Evolutionary conservation across 1,140 invertebrate species (phyloP), one percentile per base, ranked within the genome.

Genomic region (Lepidostoma basale): DNA sequence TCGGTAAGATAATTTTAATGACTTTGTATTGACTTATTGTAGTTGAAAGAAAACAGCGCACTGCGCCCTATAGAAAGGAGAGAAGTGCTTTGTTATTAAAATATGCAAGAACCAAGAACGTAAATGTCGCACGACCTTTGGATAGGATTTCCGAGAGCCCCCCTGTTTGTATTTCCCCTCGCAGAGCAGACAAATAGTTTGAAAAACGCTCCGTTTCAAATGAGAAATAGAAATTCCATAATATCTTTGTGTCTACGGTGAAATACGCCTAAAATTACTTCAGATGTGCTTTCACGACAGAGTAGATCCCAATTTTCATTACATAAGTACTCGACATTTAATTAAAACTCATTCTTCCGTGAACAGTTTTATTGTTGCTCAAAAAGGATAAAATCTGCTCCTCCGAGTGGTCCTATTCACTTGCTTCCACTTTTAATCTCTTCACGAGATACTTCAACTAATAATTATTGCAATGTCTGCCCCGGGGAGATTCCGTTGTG

Each of bases 321-420:
- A 65, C 33, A 25, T 65, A 54, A 56, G 22, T 56, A 40, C 62
- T 54, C 36, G 18, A 39, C 47, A 54, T 47, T 65, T 65, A 65
- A 65, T 65, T 65, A 65, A 65, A 56, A 47, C 47, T 65, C 62
- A 54, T 65, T 65, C 62, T 54, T 25, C 49, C 44, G 62, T 54
- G 64, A 67, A 58, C 52, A 59, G 49, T 67, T 67, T 67, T 67
- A 67, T 67, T 67, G 64, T 67, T 56, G 30, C 33, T 42, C 62
- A 54, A 56, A 65, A 64, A 20, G 62, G 47, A 65, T 65, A 54
- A 65, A 65, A 65, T 65, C 62, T 65, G 62, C 45, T 56, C 52
- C 47, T 59, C 36, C 54, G 44, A 59, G 64, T 45, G 64, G 36
- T 67, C 33, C 64, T 33, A 5, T 64, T 56, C 54, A 47, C 33